Evolutionary conservation across 2,113 vertebrate species (phyloP).

Genomic region (Carassius carassius): DNA sequence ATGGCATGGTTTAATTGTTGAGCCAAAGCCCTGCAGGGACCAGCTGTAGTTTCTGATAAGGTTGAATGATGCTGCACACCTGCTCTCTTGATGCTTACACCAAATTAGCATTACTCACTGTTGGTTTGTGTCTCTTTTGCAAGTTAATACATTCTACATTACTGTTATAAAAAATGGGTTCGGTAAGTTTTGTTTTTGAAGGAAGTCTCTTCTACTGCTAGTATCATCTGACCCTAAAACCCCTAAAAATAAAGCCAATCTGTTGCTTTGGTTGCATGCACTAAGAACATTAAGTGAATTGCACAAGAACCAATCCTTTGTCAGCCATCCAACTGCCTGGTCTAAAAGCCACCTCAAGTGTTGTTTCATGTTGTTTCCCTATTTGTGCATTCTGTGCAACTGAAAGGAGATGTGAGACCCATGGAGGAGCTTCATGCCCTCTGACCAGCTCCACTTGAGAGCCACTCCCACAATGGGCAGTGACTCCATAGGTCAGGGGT

Average conservation of each 20-base stretch:
- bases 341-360: not conserved
- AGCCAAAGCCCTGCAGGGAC: conserved; percentile 16
- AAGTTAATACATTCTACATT: too few relatives aligned
- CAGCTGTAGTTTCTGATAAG: not conserved
- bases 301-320: not conserved
- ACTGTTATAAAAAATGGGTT: not conserved
- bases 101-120: not conserved
- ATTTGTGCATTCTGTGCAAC: not conserved
- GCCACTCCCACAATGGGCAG: conserved; percentile 53
- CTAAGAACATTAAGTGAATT: not conserved
- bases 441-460: conserved; percentile 49
- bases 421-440: conserved; percentile 4
- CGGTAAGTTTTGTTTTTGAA: not conserved
- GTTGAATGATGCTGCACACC: conserved; percentile 15
- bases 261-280: not conserved
- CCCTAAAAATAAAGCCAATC: not conserved
- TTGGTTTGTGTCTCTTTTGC: not conserved
- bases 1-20: not conserved
- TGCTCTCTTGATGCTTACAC: not conserved
- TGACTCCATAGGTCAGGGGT: conserved; percentile 69
- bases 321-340: not conserved
- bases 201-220: not conserved
- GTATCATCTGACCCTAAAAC: not conserved
- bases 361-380: not conserved
- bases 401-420: not conserved